Base-by-base conservation (phyloP, 2,888 invertebrate species). In the Galeruca laticollis region DNA sequence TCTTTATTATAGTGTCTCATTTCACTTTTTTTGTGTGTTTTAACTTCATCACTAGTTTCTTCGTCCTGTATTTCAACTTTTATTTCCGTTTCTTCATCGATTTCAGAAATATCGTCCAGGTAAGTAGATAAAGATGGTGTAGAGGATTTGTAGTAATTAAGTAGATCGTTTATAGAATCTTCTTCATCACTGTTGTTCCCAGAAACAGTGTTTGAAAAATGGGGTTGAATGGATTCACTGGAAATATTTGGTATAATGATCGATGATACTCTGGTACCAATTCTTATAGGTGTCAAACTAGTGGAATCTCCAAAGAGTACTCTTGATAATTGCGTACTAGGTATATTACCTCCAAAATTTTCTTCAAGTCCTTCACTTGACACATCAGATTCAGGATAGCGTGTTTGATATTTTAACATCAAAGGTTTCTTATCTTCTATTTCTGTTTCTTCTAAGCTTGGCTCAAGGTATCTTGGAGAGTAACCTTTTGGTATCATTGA, bases 251-350 rank as follows among this genome's bases (percentile, higher is more conserved):
- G 15, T 11, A 57, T 18, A 33, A 10, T 57, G 6, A 31, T 18
- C 10, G 56, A 57, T 10, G 56, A 57, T 20, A 33, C 11, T 11
- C 15, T 13, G 43, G 9, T 11, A 37, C 31, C 26, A 47, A 62
- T 21, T 37, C 26, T 61, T 40, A 56, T 9, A 5, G 35, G 62
- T 35, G 63, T 69, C 47, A 74, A 51, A 13, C 75, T 73, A 13
- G 69, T 51, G 21, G 73, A 47, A 49, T 77, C 73, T 6, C 77
- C 76, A 47, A 74, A 76, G 20, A 75, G 60, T 18, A 74, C 65
- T 69, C 74, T 72, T 0, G 77, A 68, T 26, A 77, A 51, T 8
- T 67, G 54, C 26, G 67, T 69, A 10, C 70, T 57, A 11, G 56
- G 35, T 15, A n/a, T 26, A 33, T 52, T 43, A 13, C 70, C 26